These are phyloP conservation scores for Seriola rivoliana DNA, from an alignment of 2,113 vertebrate species.

Conservation along the genomic window DNA sequence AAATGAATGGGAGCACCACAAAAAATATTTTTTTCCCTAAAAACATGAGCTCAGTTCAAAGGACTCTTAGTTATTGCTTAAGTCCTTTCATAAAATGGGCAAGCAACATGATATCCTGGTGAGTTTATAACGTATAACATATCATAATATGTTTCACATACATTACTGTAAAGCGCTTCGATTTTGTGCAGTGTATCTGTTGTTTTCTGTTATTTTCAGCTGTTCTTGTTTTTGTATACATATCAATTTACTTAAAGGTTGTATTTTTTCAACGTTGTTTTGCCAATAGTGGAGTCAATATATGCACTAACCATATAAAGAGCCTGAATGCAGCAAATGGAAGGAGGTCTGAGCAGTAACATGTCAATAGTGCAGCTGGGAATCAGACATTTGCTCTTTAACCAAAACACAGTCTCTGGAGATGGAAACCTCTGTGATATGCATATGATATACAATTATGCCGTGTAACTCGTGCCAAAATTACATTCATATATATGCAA, in stretches of 20 bases:
- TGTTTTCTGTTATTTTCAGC: slow-evolving; percentile 59
- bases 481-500: slow-evolving; percentile 10
- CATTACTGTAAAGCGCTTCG: slow-evolving; percentile 45
- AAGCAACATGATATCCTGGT: slow-evolving; percentile 31
- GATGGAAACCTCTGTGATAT: slow-evolving; percentile 53
- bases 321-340: slow-evolving; percentile 73
- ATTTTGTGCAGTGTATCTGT: slow-evolving; percentile 53
- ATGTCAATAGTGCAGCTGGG: slow-evolving; percentile 71
- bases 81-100: slow-evolving; percentile 3
- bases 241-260: slow-evolving; percentile 71
- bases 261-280: slow-evolving; percentile 80
- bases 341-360: slow-evolving; percentile 64
- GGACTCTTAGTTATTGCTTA: slow-evolving; percentile 1
- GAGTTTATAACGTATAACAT: slow-evolving; percentile 21
- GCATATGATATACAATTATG: slow-evolving; percentile 38
- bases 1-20: slow-evolving; percentile 9
- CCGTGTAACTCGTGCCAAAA: slow-evolving; percentile 6
- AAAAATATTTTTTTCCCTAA: background rate
- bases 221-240: slow-evolving; percentile 53
- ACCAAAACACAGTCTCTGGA: slow-evolving; percentile 60
- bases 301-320: slow-evolving; percentile 67
- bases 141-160: slow-evolving; percentile 41
- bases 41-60: slow-evolving; percentile 42
- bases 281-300: slow-evolving; percentile 84
- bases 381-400: slow-evolving; percentile 60